Conservation (phyloP, 1,140 invertebrate genomes). For the Drosophila lacteicornis region DNA sequence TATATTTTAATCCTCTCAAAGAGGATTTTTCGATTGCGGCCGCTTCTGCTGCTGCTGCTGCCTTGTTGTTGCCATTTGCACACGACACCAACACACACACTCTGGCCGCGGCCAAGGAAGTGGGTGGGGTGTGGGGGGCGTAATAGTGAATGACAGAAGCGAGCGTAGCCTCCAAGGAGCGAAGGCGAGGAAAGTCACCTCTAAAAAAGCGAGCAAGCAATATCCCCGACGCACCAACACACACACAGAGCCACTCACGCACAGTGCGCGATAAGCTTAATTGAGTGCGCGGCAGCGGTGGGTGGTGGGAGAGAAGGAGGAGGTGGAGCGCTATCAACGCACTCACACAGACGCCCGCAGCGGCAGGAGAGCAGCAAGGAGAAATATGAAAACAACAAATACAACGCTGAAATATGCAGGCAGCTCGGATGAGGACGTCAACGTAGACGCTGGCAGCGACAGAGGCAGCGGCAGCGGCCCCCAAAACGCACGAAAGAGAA, state of each 20-base stretch:
- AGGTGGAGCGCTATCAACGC: slow-evolving; percentile 56
- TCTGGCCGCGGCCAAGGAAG: slow-evolving; percentile 8
- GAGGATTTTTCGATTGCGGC: slow-evolving; percentile 80
- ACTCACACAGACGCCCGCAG: slow-evolving; percentile 15
- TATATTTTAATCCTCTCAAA: slow-evolving; percentile 84
- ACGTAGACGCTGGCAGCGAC: slow-evolving; percentile 10
- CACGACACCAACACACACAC: slow-evolving; percentile 70
- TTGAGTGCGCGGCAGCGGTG: slow-evolving; percentile 62
- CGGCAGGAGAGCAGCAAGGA: slow-evolving; percentile 78
- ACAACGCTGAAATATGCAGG: slow-evolving; percentile 54
- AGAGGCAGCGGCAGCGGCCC: slow-evolving; percentile 37
- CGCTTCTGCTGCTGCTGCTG: slow-evolving; percentile 39
- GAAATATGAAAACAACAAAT: slow-evolving; percentile 47
- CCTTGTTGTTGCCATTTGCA: slow-evolving; percentile 58
- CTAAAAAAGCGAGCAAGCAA: slow-evolving; percentile 64
- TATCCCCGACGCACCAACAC: slow-evolving; percentile 64
- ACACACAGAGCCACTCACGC: slow-evolving; percentile 16
- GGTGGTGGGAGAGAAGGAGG: slow-evolving; percentile 19
- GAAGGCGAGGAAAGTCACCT: slow-evolving; percentile 77
- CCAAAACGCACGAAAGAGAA: slow-evolving; percentile 69
- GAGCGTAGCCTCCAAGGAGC: slow-evolving; percentile 75
- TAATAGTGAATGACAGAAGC: slow-evolving; percentile 37
- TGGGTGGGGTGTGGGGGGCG: slow-evolving; percentile 9
- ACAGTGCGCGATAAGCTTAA: slow-evolving; percentile 80
- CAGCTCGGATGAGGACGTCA: slow-evolving; percentile 28